Evolutionary conservation across 1,140 invertebrate species (phyloP).

Genomic region (Ceratosolen solmsi): DNA sequence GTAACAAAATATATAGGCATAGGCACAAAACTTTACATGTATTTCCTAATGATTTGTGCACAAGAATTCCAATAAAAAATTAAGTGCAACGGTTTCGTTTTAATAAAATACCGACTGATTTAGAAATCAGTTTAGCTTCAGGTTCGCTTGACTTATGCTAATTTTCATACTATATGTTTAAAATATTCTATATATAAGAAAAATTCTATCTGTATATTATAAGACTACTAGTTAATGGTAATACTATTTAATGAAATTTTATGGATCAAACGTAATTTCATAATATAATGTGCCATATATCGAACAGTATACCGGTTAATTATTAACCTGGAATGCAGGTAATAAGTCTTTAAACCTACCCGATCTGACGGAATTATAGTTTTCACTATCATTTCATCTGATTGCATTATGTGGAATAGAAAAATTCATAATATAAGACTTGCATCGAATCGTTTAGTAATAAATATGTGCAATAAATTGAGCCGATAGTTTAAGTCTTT

Average conservation of each 20-base stretch:
- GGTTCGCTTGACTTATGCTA: not conserved
- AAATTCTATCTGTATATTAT: not conserved
- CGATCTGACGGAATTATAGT: not conserved
- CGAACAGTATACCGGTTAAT: not conserved
- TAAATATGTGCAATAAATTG: no score
- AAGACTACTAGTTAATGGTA: not conserved
- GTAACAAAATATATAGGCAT: slow-evolving; percentile 10
- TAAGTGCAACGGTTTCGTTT: slow-evolving; percentile 6
- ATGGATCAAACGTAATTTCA: not conserved
- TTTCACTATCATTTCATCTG: not conserved
- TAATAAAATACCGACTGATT: not conserved
- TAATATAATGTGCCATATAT: not conserved
- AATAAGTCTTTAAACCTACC: not conserved
- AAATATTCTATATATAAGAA: not conserved
- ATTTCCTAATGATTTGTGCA: slow-evolving; percentile 18
- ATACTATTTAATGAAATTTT: not conserved
- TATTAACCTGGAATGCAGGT: not conserved
- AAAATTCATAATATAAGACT: not conserved
- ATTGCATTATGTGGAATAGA: not conserved
- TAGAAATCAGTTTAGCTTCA: slow-evolving; percentile 6
- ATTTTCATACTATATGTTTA: not conserved
- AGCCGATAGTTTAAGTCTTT: no score
- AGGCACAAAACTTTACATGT: slow-evolving; percentile 3
- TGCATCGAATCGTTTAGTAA: not conserved
- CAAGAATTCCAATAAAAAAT: slow-evolving; percentile 22